These are phyloP conservation scores for Cichladusa arquata DNA, from an alignment of 2,113 vertebrate species.

Conservation along the genomic window DNA sequence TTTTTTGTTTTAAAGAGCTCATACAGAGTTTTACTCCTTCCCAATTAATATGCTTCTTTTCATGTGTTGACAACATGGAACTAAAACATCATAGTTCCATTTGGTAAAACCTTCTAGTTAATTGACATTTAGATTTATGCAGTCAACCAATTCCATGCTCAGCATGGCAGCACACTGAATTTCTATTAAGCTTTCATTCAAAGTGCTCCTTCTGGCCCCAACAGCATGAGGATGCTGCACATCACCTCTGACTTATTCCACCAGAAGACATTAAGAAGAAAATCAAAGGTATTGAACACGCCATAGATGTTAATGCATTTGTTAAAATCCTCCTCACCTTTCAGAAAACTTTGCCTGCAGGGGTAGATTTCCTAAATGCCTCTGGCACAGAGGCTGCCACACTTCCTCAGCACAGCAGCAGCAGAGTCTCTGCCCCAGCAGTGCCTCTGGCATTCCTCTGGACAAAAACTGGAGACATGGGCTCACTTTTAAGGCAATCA, in stretches of 20 bases:
- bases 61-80: not conserved
- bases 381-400: not conserved
- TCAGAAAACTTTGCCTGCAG: not conserved
- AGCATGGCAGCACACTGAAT: not conserved
- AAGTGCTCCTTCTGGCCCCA: not conserved
- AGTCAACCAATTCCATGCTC: constrained; percentile 1
- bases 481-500: not conserved
- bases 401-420: fast-evolving
- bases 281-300: not conserved
- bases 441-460: not conserved
- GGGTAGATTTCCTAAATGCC: not conserved
- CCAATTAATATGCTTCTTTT: not conserved
- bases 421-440: not conserved
- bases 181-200: constrained; percentile 22
- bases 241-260: not conserved
- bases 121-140: constrained; percentile 32
- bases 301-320: not conserved
- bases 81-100: not conserved
- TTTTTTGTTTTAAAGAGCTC: not conserved
- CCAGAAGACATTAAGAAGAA: not conserved
- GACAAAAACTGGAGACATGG: not conserved
- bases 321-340: not conserved
- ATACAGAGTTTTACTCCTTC: not conserved
- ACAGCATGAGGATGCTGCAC: not conserved
- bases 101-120: constrained; percentile 1